phyloP scores from a whole-genome alignment of 2,797 vertebrate genomes.

The Masticophis lateralis region DNA sequence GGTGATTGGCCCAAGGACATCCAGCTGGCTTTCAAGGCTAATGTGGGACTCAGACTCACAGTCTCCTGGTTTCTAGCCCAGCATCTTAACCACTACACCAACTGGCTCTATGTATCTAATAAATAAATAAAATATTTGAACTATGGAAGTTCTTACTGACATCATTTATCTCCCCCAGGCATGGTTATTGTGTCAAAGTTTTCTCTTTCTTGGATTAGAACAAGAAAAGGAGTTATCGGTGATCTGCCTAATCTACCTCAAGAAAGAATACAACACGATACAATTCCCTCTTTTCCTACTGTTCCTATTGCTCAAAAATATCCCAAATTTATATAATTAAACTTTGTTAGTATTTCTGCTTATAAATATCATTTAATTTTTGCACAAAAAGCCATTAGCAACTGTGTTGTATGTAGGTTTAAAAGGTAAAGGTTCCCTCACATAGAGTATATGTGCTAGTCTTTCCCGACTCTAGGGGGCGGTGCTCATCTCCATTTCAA shows the following conservation, averaged over 20 bases:
- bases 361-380: not conserved
- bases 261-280: not conserved
- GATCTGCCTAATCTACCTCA: not conserved
- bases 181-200: not conserved
- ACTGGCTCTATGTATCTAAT: not conserved
- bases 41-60: no score
- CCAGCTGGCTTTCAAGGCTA: no score
- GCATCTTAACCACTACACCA: no score
- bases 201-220: not conserved
- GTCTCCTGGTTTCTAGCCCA: no score
- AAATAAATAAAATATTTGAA: not conserved
- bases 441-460: no score
- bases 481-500: no score
- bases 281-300: not conserved
- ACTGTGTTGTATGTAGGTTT: not conserved
- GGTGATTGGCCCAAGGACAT: no score
- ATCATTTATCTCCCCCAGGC: not conserved
- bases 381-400: not conserved
- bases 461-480: no score
- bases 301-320: not conserved
- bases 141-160: not conserved
- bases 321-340: not conserved
- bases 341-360: not conserved
- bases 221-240: not conserved
- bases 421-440: no score